Conservation (phyloP, 2,113 vertebrate species). For the Macaca fascicularis region T2T-MFA8v1.1 NC_088386.1:131949001-131949500, state of each 20-base stretch:
- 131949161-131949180: no score
- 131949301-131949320: not conserved
- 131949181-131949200: no score
- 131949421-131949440: not conserved
- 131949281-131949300: not conserved
- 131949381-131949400: not conserved
- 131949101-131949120: no score
- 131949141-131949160: not conserved
- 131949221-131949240: not conserved
- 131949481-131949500: not conserved
- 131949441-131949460: not conserved
- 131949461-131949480: not conserved
- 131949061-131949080: not conserved
- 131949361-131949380: not conserved
- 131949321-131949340: not conserved
- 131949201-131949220: not conserved
- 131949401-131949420: no score
- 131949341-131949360: not conserved
- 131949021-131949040: accelerated
- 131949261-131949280: not conserved
- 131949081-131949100: not conserved
- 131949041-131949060: not conserved
- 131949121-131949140: not conserved
- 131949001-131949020: no score
- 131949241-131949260: not conserved